Base-by-base conservation (phyloP, 1,140 invertebrate genomes). In the Parapsyche elsis region DNA sequence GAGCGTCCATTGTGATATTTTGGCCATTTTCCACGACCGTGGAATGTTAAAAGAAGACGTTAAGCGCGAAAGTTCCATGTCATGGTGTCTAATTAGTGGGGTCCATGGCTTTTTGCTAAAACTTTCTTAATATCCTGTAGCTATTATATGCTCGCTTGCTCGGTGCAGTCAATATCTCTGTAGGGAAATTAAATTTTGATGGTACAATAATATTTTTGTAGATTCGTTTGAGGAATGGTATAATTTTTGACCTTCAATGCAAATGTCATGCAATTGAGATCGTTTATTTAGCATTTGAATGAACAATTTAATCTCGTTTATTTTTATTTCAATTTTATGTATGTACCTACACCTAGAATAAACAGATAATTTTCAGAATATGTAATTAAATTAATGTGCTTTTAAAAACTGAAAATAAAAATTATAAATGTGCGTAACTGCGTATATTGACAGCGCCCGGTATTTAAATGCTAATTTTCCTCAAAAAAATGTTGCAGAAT, bases 91-190 rank as follows among this genome's bases (percentile, higher is more conserved):
- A 77, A 77, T 77, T 77, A 77, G 75, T 64, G 64, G 75, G 75
- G 75, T 16, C 24, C 75, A 64, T 45, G 57, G 75, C 75, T 64
- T 77, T 77, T 77, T 77, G 75, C 49, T 59, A 38, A 77, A 77
- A 77, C 75, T 77, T 77, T 77, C 75, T 77, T 77, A 77, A 77
- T 77, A 77, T 77, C 75, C 75, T 77, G 75, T 77, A 76, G 74
- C 74, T 76, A 77, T 77, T 77, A 77, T 77, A 59, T 59, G 75
- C 75, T 64, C 44, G 26, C 30, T 77, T 77, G 64, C 9, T 45
- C 9, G 19, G 75, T 14, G 75, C 75, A 77, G 75, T 77, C 30
- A 64, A 30, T 30, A 59, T 67, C 26, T 26, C 10, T 23, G 2
- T 10, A 38, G 7, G 7, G 30, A 38, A n/a, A n/a, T n/a, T n/a